phyloP scores from a whole-genome alignment of 2,797 vertebrate genomes.

The Sebastiscus albofasciatus region DNA sequence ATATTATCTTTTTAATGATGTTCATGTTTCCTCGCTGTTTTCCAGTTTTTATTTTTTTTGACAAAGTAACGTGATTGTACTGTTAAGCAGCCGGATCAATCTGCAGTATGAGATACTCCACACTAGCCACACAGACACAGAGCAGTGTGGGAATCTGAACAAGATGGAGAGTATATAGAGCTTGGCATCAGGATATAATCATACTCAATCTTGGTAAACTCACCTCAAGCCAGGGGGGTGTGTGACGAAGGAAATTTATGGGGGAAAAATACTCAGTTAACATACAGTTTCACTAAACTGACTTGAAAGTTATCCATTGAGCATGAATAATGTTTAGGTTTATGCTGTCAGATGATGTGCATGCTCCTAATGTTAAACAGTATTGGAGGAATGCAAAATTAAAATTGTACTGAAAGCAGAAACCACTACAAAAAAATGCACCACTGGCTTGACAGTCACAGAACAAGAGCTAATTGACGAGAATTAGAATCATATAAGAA shows the following conservation, averaged over 20 bases:
- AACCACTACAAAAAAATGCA: background rate
- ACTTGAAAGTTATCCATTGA: background rate
- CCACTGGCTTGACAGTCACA: background rate
- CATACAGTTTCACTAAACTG: background rate
- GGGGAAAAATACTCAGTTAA: background rate
- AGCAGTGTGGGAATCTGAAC: background rate
- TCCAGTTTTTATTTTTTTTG: background rate
- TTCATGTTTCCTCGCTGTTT: background rate
- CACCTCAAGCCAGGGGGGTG: background rate
- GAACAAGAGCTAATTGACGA: slow-evolving; percentile 7
- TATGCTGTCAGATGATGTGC: background rate
- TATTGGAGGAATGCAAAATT: background rate
- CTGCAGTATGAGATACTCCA: background rate
- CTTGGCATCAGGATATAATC: background rate
- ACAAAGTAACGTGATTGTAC: background rate
- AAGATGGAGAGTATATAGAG: background rate
- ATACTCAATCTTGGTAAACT: background rate
- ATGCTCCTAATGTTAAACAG: background rate
- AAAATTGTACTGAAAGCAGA: background rate
- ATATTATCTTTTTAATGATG: background rate
- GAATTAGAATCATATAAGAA: slow-evolving; percentile 15
- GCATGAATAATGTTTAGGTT: background rate
- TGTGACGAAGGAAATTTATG: background rate
- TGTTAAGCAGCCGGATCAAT: background rate
- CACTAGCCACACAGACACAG: background rate